These are phyloP conservation scores for Muscicapa adusta DNA, from an alignment of 2,113 vertebrate species.

Conservation along the genomic window DNA sequence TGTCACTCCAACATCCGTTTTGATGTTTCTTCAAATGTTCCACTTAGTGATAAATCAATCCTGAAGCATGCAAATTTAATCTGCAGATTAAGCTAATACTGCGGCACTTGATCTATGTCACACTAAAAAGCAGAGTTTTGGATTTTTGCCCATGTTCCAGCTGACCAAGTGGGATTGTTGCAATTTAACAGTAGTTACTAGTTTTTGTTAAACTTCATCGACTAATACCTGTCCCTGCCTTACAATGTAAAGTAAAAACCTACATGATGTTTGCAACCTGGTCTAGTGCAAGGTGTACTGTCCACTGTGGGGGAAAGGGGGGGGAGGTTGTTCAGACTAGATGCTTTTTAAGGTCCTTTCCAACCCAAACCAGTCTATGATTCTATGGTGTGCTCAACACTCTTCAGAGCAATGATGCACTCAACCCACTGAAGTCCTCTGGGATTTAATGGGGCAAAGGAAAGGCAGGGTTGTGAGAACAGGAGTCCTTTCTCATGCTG, in stretches of 20 bases:
- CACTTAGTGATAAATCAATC: not conserved
- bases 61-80: not conserved
- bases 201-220: not conserved
- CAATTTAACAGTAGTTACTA: not conserved
- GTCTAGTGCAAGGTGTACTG: not conserved
- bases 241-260: not conserved
- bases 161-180: not conserved
- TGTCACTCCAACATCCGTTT: not conserved
- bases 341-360: not conserved
- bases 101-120: not conserved
- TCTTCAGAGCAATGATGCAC: not conserved
- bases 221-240: not conserved
- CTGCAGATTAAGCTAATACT: not conserved
- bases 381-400: not conserved
- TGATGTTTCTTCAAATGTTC: not conserved
- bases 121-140: not conserved
- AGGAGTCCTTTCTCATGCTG: not conserved
- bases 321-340: no score
- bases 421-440: not conserved
- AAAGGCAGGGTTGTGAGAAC: not conserved
- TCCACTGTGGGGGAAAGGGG: no score
- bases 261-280: not conserved
- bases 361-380: not conserved
- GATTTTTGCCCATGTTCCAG: not conserved
- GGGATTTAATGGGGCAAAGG: not conserved